Base-by-base conservation (phyloP, 2,888 invertebrate species). In the Diaprepes abbreviatus region DNA sequence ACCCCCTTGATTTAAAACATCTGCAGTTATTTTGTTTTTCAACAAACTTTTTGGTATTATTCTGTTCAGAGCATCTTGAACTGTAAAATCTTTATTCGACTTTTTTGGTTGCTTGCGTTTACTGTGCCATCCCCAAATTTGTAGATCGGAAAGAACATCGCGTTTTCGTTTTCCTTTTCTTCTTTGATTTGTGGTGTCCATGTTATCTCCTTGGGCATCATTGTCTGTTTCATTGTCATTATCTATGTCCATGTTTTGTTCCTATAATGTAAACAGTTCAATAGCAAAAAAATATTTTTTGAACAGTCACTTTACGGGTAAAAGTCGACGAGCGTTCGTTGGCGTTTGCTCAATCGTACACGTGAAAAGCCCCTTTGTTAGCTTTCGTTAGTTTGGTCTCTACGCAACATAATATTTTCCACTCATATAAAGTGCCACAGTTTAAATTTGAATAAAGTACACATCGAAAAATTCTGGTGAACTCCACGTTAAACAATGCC, bases 41-140 rank as follows among this genome's bases (percentile, higher is more conserved):
- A 78, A 60, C 21, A 76, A 67, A 59, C 62, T 70, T 60, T 76
- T 81, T 0, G 93, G 92, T 80, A 89, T 83, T 88, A 81, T 73
- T 81, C 88, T 85, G 67, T 89, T 87, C 14, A 93, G 83, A 1
- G 88, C 90, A 77, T 92, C 91, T 81, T 91, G 90, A 21, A 91
- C 87, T 35, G 89, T 89, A 74, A 90, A 88, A 81, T 89, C 89
- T 75, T 86, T 83, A 71, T 86, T 87, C 66, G 87, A 86, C 74
- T 87, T 88, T 58, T 85, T 85, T 3, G 87, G 81, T 9, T 88
- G 86, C 71, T 87, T 86, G 16, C 89, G 80, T 75, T 88, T 90
- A 59, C 87, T 87, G 75, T 92, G 92, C 92, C 93, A 93, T 57
- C 92, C 91, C 92, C 93, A 92, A 75, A 91, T 91, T 76, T 92